phyloP scores from a whole-genome alignment of 1,140 invertebrate genomes.

The Branchinecta lynchi region DNA sequence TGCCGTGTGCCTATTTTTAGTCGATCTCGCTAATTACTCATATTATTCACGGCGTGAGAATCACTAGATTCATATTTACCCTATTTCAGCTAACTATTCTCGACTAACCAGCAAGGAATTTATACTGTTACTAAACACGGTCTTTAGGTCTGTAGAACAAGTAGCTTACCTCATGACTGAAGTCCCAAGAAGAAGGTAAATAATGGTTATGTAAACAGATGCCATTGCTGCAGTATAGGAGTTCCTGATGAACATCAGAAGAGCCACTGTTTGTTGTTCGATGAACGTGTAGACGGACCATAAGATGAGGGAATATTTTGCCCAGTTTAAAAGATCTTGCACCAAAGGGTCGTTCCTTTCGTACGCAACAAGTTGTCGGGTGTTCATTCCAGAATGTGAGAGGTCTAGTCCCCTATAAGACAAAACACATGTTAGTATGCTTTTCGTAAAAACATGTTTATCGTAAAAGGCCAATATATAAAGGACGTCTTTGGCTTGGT shows the following conservation, averaged over 20 bases:
- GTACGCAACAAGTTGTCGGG: not conserved
- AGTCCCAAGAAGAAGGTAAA: slow-evolving; percentile 56
- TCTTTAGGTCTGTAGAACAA: too few species aligned
- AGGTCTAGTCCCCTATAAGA: not conserved
- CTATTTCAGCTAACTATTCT: too few species aligned
- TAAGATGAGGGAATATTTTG: slow-evolving; percentile 44
- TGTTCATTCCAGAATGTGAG: not conserved
- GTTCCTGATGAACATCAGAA: slow-evolving; percentile 62
- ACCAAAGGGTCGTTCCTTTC: slow-evolving; percentile 27
- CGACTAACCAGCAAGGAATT: too few species aligned
- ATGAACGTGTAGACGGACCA: slow-evolving; percentile 44
- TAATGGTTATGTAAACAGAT: slow-evolving; percentile 53
- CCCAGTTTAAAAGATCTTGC: slow-evolving; percentile 27
- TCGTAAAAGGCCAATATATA: too few species aligned
- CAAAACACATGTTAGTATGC: not conserved
- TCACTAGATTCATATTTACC: too few species aligned
- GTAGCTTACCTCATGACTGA: slow-evolving; percentile 52
- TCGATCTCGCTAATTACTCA: too few species aligned
- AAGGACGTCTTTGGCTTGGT: too few species aligned
- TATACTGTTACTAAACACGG: too few species aligned
- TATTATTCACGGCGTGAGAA: too few species aligned
- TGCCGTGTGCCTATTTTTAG: too few species aligned
- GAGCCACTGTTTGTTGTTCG: slow-evolving; percentile 64
- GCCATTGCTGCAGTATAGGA: slow-evolving; percentile 54
- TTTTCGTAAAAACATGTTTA: too few species aligned